Base-by-base conservation (phyloP, 2,113 vertebrate species). In the Trematomus loennbergii region DNA sequence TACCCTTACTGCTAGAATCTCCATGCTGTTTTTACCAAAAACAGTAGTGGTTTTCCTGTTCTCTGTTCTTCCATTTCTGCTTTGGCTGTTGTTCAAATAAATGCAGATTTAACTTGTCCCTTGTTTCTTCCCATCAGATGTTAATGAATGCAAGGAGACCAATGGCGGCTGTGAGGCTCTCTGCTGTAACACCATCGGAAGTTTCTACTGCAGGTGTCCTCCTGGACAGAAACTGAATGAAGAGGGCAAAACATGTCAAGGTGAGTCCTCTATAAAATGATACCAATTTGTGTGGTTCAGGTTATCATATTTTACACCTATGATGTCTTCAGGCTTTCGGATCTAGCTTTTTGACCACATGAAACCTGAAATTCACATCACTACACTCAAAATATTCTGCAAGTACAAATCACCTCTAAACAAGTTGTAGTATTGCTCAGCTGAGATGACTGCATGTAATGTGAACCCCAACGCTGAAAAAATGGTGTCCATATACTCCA, bases 151-250 rank as follows among this genome's bases (percentile, higher is more conserved):
- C 5, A 92, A 94, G 72, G 82, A 77, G 1, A 92, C 92, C 61
- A 96, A 94, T 0, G 95, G 95, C 0, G 95, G 95, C 64, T 96
- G 95, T 5, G 94, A 96, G 71, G 94, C 90, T 49, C 78, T 69
- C 5, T 96, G 96, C 91, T 92, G 90, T 79, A 97, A 96, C 91
- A 96, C 96, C 16, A 91, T 96, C 2, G 96, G 96, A 33, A 97
- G 96, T 68, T 97, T 96, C 94, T 95, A 94, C 91, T 96, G 97
- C 93, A 89, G 86, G 75, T 96, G 96, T 52, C 91, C 92, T 0
- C 46, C 82, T 0, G 95, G 96, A 16, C 90, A 60, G 65, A 82
- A 92, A 78, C 94, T 96, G 60, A 93, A 76, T 40, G 93, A 82
- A 0, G 95, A 96, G 0, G 92, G 95, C 5, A 95, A 90, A 89